Base-by-base conservation (phyloP, 1,140 invertebrate species). In the Drosophila athabasca region DNA sequence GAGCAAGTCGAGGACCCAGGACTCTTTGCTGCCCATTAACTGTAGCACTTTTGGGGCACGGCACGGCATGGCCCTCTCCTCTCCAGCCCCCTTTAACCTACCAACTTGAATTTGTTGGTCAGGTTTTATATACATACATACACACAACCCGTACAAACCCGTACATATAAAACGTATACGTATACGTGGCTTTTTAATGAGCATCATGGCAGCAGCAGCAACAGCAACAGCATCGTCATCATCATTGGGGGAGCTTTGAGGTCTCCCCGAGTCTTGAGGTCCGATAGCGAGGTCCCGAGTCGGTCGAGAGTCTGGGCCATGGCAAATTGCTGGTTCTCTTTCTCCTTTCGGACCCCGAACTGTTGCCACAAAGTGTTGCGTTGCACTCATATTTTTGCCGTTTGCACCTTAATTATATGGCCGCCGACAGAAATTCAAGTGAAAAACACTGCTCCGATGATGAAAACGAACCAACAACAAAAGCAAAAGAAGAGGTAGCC, bases 321-420 rank as follows among this genome's bases (percentile, higher is more conserved):
- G 68, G 77, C 81, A 85, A 85, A 85, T 85, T 87, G 78, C 82
- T 78, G 82, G 78, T 81, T 87, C 82, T 66, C 65, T 53, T 22
- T 61, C 48, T 41, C 51, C 53, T 35, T 17, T 43, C n/a, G 35
- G 45, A 35, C 54, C 61, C 50, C 17, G n/a, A 31, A 43, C 8
- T 55, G 35, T 51, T 58, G 53, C 58, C 77, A 62, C 74, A 71
- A 87, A 76, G 79, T 69, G 66, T 69, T 49, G 81, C 79, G 82
- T 82, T 85, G 82, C 82, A 85, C 82, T 85, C 82, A 85, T 87
- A 85, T 87, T 85, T 39, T 85, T 85, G 82, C 82, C 82, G 78
- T 87, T 74, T 87, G 82, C 82, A 73, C 82, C 82, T 85, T 85
- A 85, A 85, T 85, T 85, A 87, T 87, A 85, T 87, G 82, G 62